Base-by-base conservation (phyloP, 2,113 vertebrate genomes). In the Upupa epops region DNA sequence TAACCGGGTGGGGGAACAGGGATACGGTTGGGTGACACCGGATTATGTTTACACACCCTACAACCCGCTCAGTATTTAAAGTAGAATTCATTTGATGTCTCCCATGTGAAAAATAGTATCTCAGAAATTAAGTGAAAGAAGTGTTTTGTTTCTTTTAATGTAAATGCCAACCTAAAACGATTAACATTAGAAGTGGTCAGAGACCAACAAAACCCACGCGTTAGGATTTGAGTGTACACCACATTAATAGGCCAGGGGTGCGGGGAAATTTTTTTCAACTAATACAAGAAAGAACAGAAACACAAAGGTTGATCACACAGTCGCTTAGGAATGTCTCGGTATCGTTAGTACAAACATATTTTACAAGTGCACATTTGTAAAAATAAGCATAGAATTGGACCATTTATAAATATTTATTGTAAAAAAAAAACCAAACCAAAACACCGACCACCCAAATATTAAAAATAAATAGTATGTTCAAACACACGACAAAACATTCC, bases 381-480 rank as follows among this genome's bases (percentile, higher is more conserved):
- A 93, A 95, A 81, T 71, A 89, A 88, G 59, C 74, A 69, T 75
- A 92, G 48, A 73, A 94, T 95, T 86, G 25, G 92, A 92, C 91
- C n/a, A 71, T 61, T 95, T 90, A 92, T 97, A 97, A 97, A 97
- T 92, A 95, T 97, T 96, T 97, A 96, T 96, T 96, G 92, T 89
- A 96, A 96, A 93, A 94, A 92, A 94, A 92, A 42, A 42, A 11
- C 40, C 40, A 42, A 42, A n/a, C n/a, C n/a, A n/a, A 11, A 42
- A 42, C 11, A 42, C 40, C 40, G 15, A 42, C 40, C 93, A 56
- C 36, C 58, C 83, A 92, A 94, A 84, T 95, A 95, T 90, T 94
- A 89, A 93, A 96, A 93, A 96, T 94, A 94, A 97, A 94, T 92
- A 94, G 46, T 46, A 92, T 86, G 82, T 93, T 93, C 87, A 93